Base-by-base conservation (phyloP, 1,140 invertebrate genomes). In the Anthonomus grandis region DNA sequence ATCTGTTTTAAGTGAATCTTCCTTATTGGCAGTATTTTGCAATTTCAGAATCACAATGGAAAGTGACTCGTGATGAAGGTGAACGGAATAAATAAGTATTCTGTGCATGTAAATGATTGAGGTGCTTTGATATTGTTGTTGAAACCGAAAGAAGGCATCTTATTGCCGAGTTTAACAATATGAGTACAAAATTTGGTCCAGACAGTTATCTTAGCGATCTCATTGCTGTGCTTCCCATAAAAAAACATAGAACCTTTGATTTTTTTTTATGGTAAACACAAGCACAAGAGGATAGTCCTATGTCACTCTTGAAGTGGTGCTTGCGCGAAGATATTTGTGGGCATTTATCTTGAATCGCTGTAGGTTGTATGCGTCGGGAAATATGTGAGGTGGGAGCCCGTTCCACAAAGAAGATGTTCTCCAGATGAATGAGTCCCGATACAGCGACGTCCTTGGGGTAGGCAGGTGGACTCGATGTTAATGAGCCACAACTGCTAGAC, bases 111-210 rank as follows among this genome's bases (percentile, higher is more conserved):
- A 17, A 39, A 13, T 15, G 37, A 6, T 39, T 39, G 37, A 39
- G 17, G 13, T 39, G 37, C 37, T 39, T 39, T 39, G 37, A 39
- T 39, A 15, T 39, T 39, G 37, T 39, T 39, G 37, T 39, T 39
- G 37, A 39, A 39, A 13, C 37, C 37, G 37, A 39, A 39, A 39
- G 37, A 13, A 39, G 37, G 17, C 37, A 15, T 13, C 37, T 39
- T 6, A 39, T 39, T 15, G 37, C 37, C 13, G 37, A 39, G 37
- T 39, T 39, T 39, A 39, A 39, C 15, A 39, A 39, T 13, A 39
- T 39, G 37, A 9, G 37, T 39, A 39, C 13, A 39, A 39, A 39
- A 15, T 6, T n/a, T 39, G 37, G 5, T 39, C 37, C 10, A 39
- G 37, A 39, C 5, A 39, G 37, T 5, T 39, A 39, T 39, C 9